Evolutionary conservation across 30 jellyfish, hydroid and myxozoan species (phyloP).

Genomic region (Cassiopea andromeda): DNA sequence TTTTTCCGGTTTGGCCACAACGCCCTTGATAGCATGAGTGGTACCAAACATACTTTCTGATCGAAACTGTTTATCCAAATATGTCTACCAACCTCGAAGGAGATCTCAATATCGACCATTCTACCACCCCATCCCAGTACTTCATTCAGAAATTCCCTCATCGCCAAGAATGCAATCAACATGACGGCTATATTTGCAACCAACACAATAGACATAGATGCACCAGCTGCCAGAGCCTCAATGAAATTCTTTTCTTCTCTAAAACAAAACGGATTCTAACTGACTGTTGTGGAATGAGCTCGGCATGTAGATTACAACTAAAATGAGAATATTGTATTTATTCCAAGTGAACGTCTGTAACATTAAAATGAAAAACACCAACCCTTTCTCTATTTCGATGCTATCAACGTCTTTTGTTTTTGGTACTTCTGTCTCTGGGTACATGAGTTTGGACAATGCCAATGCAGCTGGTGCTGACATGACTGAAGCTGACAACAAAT

Average conservation of each 20-base stretch:
- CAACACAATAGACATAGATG: constrained; percentile 86
- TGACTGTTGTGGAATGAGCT: no score
- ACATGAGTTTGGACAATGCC: constrained; percentile 91
- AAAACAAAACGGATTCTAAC: neutral
- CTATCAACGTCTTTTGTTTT: constrained; percentile 60
- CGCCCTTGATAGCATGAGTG: no score
- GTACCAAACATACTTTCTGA: no score
- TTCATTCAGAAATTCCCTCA: constrained; percentile 74
- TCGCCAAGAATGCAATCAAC: constrained; percentile 88
- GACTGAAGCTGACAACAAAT: constrained; percentile 90
- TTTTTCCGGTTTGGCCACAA: no score
- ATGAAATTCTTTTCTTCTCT: constrained; percentile 85
- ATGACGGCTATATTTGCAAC: constrained; percentile 94
- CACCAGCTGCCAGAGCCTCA: constrained; percentile 97
- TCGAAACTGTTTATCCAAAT: no score
- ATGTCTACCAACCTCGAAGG: constrained; percentile 75
- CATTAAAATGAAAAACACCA: neutral
- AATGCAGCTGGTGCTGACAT: constrained; percentile 99
- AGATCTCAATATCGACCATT: constrained; percentile 60
- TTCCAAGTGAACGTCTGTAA: neutral
- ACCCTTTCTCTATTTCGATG: constrained; percentile 76
- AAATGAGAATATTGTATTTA: neutral
- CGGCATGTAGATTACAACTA: no score
- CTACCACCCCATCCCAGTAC: constrained; percentile 77
- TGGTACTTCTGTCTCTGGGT: constrained; percentile 87